Base-by-base conservation (phyloP, 2,797 vertebrate genomes). In the Muraenolepis orangiensis region DNA sequence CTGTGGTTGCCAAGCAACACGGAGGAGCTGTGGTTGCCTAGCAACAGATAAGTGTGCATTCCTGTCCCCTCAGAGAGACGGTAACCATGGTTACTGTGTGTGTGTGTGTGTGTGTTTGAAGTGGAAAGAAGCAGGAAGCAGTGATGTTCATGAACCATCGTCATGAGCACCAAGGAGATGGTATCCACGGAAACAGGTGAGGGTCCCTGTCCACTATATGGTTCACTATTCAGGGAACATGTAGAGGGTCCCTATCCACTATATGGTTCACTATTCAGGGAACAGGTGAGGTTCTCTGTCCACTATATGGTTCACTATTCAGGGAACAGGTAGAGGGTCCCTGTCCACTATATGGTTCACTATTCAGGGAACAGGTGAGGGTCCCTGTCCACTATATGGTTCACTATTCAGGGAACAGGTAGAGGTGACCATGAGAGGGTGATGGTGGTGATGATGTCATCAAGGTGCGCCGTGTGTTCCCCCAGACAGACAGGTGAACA, bases 81-180 rank as follows among this genome's bases (percentile, higher is more conserved):
- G 16, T 20, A 20, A 46, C 16, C 42, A 14, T 46, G n/a, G n/a
- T 46, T 46, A 46, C 5, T 71, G 26, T 64, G 51, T 70, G 80
- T 77, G 66, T 34, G 72, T 81, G 78, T 74, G 57, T 73, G 32
- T 57, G 57, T 76, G 73, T 75, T 68, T 78, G 72, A 12, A 67
- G 66, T 28, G 66, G 26, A 18, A 16, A 29, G 12, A 30, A 28
- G 66, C 66, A 67, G 28, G 14, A 30, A 67, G 71, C 51, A 80
- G 71, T 90, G 84, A 90, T 34, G 80, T 81, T 83, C 84, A 79
- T 84, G 72, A 75, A 80, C 86, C 82, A 85, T 85, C 87, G 20
- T 81, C 87, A 91, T 91, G 90, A 91, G 87, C 87, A 89, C 84
- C 84, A 87, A 89, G 87, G 87, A 90, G 74, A 89, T 90, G 89